Evolutionary conservation across 1,140 invertebrate genomes (phyloP), one percentile per base, ranked within the genome.

Genomic region (Dysdera silvatica): DNA sequence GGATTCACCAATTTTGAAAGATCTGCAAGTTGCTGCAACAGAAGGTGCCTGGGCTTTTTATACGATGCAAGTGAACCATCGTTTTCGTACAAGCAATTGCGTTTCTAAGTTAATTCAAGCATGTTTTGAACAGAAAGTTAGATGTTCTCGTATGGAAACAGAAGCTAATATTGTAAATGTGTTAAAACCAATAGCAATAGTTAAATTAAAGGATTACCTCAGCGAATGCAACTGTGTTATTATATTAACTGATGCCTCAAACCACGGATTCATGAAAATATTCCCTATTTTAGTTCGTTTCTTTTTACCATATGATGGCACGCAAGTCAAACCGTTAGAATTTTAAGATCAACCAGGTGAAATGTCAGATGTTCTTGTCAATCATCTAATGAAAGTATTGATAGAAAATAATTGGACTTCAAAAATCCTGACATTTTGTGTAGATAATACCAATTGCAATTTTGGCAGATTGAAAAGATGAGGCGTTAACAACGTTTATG

Each of bases 61-160:
- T 29, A 48, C 40, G 47, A 20, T 49, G 28, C 28, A 35, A 59
- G 45, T 49, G n/a, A 51, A 51, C 32, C 23, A 51, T 35, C 49
- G 47, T 59, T 49, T 49, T 49, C 8, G 31, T 18, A 49, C 47
- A 18, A 59, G 32, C 14, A 10, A 33, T 59, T 49, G 23, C 40
- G 57, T 41, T 18, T 45, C 33, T 23, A 59, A 35, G 23, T 56
- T 56, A 32, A 59, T 49, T 59, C 47, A 59, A 59, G 14, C 24
- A 35, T 59, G 33, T 49, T 59, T 49, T 49, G 45, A 49, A 12
- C 23, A 14, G 3, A 28, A 24, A 40, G 49, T 59, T 51, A 32
- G 10, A 56, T 43, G 54, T 29, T 37, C 54, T 28, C 26, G 29
- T 53, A 35, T 33, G 31, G 37, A 53, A 53, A n/a, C 51, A 53